Evolutionary conservation across 2,113 vertebrate genomes (phyloP), one percentile per base, ranked within the genome.

Genomic region (Peromyscus leucopus): DNA sequence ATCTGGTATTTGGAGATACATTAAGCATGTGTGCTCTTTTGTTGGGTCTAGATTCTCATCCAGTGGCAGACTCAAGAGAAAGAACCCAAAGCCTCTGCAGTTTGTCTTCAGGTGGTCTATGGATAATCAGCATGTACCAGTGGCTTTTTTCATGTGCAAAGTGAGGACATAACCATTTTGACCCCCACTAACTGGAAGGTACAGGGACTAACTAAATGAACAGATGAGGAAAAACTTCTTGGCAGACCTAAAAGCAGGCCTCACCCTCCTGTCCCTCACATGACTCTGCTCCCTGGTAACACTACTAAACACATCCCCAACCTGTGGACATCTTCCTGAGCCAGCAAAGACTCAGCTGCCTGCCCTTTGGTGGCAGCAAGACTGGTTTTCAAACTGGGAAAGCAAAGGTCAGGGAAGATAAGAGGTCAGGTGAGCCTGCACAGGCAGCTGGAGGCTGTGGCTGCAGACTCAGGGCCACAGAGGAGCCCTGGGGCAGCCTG

Each of bases 391-490:
- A 72, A 36, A 57, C 42, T 33, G 17, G 12, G 26, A 42, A 82
- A 78, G 65, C 75, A 90, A 94, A 92, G 28, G n/a, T 76, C 80
- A 93, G 96, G 79, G 57, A 89, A 88, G 75, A 65, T 80, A 79
- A 89, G 80, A 78, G 39, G 17, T 33, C 83, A 65, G 39, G 17
- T 36, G 17, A n/a, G 51, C 16, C 19, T 26, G 11, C 42, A 46
- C 75, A 48, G 36, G 33, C 19, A 51, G 57, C 51, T 5, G 39
- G 26, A 67, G 59, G 26, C 83, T 85, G 61, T 26, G n/a, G 26
- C n/a, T 61, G 13, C n/a, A 46, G 16, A 61, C 31, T 86, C 83
- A 36, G 84, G 39, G 63, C 42, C 69, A 42, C 28, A 69, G 21
- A 39, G 39, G 42, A 67, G 42, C 17, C 22, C 84, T 69, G 17